phyloP scores from a whole-genome alignment of 2,113 vertebrate genomes.

The Myodes glareolus region DNA sequence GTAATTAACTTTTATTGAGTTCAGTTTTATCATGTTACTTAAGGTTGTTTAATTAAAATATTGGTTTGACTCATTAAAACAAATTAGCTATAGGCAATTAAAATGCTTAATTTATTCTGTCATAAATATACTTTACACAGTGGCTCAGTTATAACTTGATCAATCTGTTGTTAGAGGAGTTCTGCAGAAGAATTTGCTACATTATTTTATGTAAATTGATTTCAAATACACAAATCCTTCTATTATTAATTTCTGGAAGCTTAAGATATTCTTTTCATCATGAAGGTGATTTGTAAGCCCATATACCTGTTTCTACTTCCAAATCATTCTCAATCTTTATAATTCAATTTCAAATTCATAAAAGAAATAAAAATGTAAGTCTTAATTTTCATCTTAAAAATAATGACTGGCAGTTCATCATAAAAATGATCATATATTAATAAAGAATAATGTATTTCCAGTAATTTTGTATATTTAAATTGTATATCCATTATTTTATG shows the following conservation, averaged over 20 bases:
- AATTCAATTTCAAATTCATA: not conserved
- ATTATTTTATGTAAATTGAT: constrained; percentile 15
- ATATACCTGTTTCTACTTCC: not conserved
- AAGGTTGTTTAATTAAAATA: constrained; percentile 76
- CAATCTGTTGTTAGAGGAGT: not conserved
- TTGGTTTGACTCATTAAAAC: constrained; percentile 74
- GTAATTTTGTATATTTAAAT: not conserved
- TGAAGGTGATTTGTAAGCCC: not conserved
- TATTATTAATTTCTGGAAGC: not conserved
- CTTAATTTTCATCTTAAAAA: not conserved
- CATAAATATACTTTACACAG: constrained; percentile 57
- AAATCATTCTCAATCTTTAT: not conserved
- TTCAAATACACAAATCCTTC: not conserved
- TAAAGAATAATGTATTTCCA: not conserved
- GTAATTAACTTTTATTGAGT: constrained; percentile 73
- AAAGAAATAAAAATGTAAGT: not conserved
- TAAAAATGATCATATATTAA: not conserved
- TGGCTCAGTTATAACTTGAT: constrained; percentile 4
- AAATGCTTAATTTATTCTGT: constrained; percentile 62
- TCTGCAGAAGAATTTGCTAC: not conserved
- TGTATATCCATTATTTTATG: not conserved
- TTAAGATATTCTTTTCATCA: not conserved
- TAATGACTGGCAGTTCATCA: not conserved
- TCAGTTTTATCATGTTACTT: constrained; percentile 68
- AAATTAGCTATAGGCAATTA: constrained; percentile 59